These are phyloP conservation scores for Pelecanus crispus DNA, from an alignment of 2,113 vertebrate genomes.

Conservation along the genomic window DNA sequence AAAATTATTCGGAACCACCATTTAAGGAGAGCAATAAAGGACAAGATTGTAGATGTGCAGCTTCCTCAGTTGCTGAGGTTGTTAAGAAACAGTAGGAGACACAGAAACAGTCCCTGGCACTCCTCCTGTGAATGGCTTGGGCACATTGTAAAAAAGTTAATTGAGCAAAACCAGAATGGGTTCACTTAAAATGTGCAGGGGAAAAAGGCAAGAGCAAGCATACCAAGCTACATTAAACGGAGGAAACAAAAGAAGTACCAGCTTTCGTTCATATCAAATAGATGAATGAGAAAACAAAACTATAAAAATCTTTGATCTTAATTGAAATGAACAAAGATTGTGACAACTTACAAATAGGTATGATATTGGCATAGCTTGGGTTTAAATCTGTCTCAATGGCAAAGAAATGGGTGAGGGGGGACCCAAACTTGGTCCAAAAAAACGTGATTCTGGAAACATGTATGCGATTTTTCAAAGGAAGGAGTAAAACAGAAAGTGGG, in stretches of 20 bases:
- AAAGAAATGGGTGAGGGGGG: neutral
- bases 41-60: rapidly evolving
- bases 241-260: neutral
- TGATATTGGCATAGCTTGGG: neutral
- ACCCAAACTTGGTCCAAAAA: neutral
- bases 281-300: neutral
- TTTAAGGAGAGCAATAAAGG: neutral
- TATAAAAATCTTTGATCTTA: neutral
- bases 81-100: neutral
- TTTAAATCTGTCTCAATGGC: neutral
- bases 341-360: neutral
- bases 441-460: neutral
- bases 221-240: neutral
- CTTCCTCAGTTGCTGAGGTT: neutral
- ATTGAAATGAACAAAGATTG: neutral
- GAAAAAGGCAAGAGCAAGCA: neutral
- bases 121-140: neutral
- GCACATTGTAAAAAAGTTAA: slow-evolving; percentile 15
- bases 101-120: neutral
- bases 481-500: neutral
- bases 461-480: neutral
- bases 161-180: neutral
- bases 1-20: neutral
- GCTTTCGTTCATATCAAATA: neutral
- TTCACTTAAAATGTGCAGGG: neutral